Evolutionary conservation across 92 coral and sea anemone genomes (phyloP).

Genomic region (Metridium senile): DNA sequence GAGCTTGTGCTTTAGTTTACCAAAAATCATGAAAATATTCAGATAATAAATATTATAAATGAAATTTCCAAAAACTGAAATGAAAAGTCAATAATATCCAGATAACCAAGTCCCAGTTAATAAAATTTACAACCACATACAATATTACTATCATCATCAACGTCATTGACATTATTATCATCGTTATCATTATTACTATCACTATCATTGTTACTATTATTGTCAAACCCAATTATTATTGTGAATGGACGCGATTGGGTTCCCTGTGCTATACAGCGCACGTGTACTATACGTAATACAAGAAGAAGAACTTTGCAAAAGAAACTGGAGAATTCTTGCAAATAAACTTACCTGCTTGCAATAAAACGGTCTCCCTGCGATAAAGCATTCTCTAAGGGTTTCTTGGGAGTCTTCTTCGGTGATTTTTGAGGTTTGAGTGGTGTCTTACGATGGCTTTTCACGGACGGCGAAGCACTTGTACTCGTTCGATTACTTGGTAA

Average conservation of each 20-base stretch:
- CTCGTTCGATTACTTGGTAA: conserved; percentile 23
- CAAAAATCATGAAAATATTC: too few species aligned
- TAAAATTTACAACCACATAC: neutral
- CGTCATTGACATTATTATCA: neutral
- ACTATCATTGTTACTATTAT: neutral
- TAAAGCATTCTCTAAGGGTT: conserved; percentile 86
- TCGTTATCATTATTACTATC: neutral
- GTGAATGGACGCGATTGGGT: neutral
- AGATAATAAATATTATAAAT: too few species aligned
- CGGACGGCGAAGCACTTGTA: conserved; percentile 20
- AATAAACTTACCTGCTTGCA: conserved; percentile 63
- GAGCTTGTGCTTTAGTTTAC: too few species aligned
- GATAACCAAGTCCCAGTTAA: too few species aligned
- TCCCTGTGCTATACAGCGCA: neutral
- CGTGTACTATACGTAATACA: neutral
- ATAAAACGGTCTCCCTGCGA: conserved; percentile 91
- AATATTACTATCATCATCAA: neutral
- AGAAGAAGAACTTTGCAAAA: neutral
- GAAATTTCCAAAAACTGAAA: too few species aligned
- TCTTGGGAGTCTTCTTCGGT: conserved; percentile 76
- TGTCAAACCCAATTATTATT: too few species aligned
- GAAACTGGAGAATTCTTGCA: neutral
- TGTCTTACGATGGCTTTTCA: conserved; percentile 47
- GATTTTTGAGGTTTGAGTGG: conserved; percentile 69
- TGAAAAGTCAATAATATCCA: too few species aligned